These are phyloP conservation scores for Chaetogeoica ovagalla DNA, from an alignment of 2,888 invertebrate genomes.

Conservation along the genomic window DNA sequence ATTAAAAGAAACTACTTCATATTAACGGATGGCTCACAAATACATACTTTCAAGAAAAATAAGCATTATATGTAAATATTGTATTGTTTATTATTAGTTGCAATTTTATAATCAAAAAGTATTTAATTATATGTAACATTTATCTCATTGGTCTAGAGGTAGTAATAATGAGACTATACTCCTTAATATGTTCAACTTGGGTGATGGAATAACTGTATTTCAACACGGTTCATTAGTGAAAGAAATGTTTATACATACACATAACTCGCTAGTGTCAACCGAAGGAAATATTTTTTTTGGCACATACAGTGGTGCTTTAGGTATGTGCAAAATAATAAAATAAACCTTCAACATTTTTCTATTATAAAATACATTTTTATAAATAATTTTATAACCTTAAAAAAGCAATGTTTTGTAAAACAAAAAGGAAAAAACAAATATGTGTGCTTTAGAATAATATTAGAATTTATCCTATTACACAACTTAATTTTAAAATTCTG, in stretches of 20 bases:
- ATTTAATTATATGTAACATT: conserved; percentile 82
- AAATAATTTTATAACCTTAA: no score
- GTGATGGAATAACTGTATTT: conserved; percentile 97
- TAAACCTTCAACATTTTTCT: no score
- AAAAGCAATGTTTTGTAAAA: no score
- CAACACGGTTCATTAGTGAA: conserved; percentile 91
- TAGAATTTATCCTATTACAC: no score
- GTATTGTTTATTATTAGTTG: not conserved
- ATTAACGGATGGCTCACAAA: conserved; percentile 91
- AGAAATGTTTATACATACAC: conserved; percentile 87
- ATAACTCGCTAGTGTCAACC: conserved; percentile 68
- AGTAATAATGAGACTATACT: no score
- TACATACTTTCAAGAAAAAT: conserved; percentile 96
- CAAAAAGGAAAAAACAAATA: no score
- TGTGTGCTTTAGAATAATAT: no score
- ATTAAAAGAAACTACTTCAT: conserved; percentile 96
- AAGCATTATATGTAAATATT: conserved; percentile 64
- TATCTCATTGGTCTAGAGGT: no score
- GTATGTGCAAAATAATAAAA: conserved; percentile 59
- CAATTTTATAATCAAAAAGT: conserved; percentile 63
- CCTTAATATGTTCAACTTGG: conserved; percentile 59
- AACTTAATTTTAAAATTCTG: no score
- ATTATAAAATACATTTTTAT: no score
- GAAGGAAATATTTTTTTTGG: conserved; percentile 87
- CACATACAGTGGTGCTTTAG: conserved; percentile 73